Evolutionary conservation across 2,888 invertebrate species (phyloP), one percentile per base, ranked within the genome.

Genomic region (Oithona nana): DNA sequence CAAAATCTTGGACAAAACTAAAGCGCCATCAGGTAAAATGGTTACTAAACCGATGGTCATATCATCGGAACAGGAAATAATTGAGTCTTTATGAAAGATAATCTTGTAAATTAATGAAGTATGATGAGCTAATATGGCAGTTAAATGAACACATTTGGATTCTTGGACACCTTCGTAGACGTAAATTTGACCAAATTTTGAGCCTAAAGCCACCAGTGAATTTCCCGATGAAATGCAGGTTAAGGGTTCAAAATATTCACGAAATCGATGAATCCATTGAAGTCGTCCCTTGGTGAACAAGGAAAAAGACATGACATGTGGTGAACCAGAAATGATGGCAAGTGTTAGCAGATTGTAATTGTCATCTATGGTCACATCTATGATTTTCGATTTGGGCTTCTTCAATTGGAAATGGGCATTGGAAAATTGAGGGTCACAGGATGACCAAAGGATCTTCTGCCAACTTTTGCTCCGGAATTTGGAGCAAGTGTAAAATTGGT

Each of bases 221-320:
- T 59, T 24, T 13, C 59, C 59, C 26, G 59, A 24, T 20, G 59
- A 3, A 20, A 59, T 59, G 49, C 59, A 59, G 16, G 50, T 59
- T 8, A 59, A 28, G 13, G 24, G 50, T 3, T 48, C 22, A 28
- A 59, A 59, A 59, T 59, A 24, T 22, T 59, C 50, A 1, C 28
- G 22, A 3, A 59, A 59, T 16, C 59, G 49, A 29, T 59, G 59
- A 20, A 59, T 59, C 59, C 59, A 59, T n/a, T 50, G 48, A 26
- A n/a, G 49, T 13, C 50, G 49, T 22, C 59, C 59, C 49, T 24
- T 24, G 16, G 24, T 50, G 20, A 59, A 59, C 24, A 59, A 26
- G 1, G 59, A 59, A 26, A 22, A 59, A 22, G 48, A 50, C 49
- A 59, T 49, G 1, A 59, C 59, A 29, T 59, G 59, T 20, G 59